These are phyloP conservation scores for Serrognathus titanus DNA, from an alignment of 2,888 invertebrate species.

Conservation along the genomic window DNA sequence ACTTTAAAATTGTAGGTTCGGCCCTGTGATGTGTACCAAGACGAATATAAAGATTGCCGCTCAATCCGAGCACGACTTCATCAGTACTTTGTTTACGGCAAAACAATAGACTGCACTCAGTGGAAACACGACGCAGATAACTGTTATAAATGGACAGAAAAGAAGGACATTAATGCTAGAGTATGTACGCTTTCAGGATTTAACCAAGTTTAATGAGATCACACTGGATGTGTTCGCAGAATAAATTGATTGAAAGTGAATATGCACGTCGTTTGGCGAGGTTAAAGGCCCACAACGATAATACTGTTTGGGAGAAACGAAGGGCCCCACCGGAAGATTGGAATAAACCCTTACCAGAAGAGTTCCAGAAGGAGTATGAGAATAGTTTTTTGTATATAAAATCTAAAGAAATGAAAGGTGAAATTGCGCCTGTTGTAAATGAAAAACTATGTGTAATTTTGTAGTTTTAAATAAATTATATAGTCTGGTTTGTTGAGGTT, in stretches of 20 bases:
- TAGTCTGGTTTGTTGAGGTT: slow-evolving; percentile 2
- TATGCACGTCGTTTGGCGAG: slow-evolving; percentile 60
- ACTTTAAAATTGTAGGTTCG: slow-evolving; percentile 58
- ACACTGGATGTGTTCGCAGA: slow-evolving; percentile 46
- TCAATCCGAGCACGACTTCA: slow-evolving; percentile 74
- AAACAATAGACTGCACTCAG: slow-evolving; percentile 67
- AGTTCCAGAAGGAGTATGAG: slow-evolving; percentile 66
- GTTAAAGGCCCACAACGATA: slow-evolving; percentile 64
- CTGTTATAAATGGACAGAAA: slow-evolving; percentile 65
- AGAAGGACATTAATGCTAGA: slow-evolving; percentile 62
- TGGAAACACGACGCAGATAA: slow-evolving; percentile 78
- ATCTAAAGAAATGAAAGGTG: slow-evolving; percentile 59
- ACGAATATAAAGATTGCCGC: slow-evolving; percentile 78
- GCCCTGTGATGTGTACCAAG: slow-evolving; percentile 74
- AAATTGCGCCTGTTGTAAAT: slow-evolving; percentile 31
- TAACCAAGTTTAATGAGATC: background rate
- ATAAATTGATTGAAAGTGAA: slow-evolving; percentile 70
- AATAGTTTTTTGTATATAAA: slow-evolving; percentile 63
- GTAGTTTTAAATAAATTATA: slow-evolving; percentile 21
- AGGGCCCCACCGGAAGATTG: slow-evolving; percentile 75
- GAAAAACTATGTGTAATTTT: slow-evolving; percentile 34
- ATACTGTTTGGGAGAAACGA: slow-evolving; percentile 78
- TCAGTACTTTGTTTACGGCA: slow-evolving; percentile 80
- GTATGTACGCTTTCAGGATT: slow-evolving; percentile 51
- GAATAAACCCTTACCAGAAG: slow-evolving; percentile 76